These are phyloP conservation scores for Sphaeridia pumilis DNA, from an alignment of 2,888 invertebrate genomes.

Conservation along the genomic window DNA sequence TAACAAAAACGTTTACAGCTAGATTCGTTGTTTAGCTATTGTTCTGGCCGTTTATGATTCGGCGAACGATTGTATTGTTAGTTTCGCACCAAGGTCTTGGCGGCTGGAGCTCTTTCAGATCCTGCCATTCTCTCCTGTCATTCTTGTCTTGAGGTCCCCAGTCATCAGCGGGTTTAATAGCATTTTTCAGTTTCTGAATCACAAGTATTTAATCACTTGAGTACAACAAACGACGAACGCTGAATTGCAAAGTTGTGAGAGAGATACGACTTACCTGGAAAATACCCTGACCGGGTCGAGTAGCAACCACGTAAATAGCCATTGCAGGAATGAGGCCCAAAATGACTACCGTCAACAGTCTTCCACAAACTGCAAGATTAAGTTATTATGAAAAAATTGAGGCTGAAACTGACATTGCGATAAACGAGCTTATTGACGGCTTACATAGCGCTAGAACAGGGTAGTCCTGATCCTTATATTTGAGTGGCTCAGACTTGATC, in stretches of 20 bases:
- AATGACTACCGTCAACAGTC: slow-evolving; percentile 39
- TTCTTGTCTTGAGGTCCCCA: slow-evolving; percentile 16
- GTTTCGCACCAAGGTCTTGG: too few relatives aligned
- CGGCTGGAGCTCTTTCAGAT: too few relatives aligned
- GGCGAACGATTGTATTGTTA: too few relatives aligned
- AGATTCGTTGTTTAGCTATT: too few relatives aligned
- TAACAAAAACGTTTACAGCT: too few relatives aligned
- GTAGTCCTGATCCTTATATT: slow-evolving; percentile 48
- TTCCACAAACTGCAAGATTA: slow-evolving; percentile 22
- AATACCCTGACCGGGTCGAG: slow-evolving; percentile 33
- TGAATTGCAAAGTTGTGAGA: too few relatives aligned
- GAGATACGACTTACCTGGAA: slow-evolving; percentile 19
- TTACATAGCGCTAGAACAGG: slow-evolving; percentile 44
- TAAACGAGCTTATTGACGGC: background rate
- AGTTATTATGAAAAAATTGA: slow-evolving; percentile 46
- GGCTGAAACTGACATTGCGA: too few relatives aligned
- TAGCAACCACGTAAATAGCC: slow-evolving; percentile 39
- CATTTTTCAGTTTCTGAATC: slow-evolving; percentile 17
- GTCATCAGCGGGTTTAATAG: slow-evolving; percentile 6
- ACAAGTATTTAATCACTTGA: too few relatives aligned
- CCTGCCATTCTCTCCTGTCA: slow-evolving; percentile 10
- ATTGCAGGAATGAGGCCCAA: slow-evolving; percentile 43
- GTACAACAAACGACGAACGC: too few relatives aligned
- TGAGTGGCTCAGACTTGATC: too few relatives aligned
- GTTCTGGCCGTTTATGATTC: too few relatives aligned